These are phyloP conservation scores for Epistrophe grossulariae DNA, from an alignment of 2,888 invertebrate species.

Conservation along the genomic window DNA sequence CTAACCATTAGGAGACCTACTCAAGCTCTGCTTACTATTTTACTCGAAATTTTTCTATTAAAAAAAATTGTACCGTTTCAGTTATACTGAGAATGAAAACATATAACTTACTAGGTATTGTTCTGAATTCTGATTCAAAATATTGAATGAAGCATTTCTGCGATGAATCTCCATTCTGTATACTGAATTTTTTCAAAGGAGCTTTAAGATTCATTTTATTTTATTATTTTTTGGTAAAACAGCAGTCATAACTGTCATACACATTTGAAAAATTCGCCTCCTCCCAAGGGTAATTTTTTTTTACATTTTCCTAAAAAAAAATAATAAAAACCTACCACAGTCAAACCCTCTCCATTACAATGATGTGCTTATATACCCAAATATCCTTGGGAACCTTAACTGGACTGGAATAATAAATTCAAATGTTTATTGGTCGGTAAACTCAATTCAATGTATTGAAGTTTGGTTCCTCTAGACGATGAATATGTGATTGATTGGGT, in stretches of 20 bases:
- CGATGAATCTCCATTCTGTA: too few species aligned
- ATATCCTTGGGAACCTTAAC: background rate
- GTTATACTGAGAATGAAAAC: too few species aligned
- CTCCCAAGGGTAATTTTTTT: background rate
- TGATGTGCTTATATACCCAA: background rate
- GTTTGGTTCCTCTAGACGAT: constrained; percentile 36
- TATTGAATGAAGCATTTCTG: too few species aligned
- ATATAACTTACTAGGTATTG: too few species aligned
- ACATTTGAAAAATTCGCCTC: background rate
- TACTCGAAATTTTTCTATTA: too few species aligned
- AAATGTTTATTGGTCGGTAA: constrained; percentile 64
- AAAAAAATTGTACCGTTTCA: too few species aligned
- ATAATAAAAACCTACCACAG: background rate
- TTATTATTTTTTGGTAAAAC: too few species aligned
- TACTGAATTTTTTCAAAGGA: too few species aligned
- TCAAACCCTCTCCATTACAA: background rate
- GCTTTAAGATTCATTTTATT: too few species aligned
- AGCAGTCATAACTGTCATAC: background rate
- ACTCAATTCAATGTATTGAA: constrained; percentile 62
- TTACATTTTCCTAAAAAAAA: background rate
- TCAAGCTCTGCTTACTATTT: too few species aligned
- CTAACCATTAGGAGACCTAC: too few species aligned
- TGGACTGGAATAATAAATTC: constrained; percentile 61
- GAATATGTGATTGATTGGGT: constrained; percentile 66
- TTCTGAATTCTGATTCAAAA: too few species aligned